Evolutionary conservation across 2,888 invertebrate species (phyloP).

Genomic region (Tromatobia lineatoria): DNA sequence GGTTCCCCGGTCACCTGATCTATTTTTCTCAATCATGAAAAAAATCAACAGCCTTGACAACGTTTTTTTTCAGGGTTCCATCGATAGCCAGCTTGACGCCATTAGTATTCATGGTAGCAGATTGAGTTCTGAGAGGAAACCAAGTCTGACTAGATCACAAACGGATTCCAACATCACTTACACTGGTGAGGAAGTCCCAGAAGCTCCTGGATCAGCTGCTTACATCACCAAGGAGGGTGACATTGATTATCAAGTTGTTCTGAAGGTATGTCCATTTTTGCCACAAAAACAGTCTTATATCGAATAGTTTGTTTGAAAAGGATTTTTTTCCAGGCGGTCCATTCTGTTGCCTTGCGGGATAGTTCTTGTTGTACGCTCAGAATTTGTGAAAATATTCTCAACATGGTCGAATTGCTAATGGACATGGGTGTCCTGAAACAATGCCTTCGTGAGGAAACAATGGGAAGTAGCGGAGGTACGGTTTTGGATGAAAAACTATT

Average conservation of each 20-base stretch:
- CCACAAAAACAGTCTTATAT: too few species aligned
- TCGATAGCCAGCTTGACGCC: constrained; percentile 94
- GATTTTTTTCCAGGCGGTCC: constrained; percentile 89
- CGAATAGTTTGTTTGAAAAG: constrained; percentile 13
- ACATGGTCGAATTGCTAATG: constrained; percentile 95
- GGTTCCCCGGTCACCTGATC: constrained; percentile 59
- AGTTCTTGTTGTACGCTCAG: constrained; percentile 93
- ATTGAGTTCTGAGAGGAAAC: constrained; percentile 89
- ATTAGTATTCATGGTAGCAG: constrained; percentile 86
- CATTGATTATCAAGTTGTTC: constrained; percentile 95
- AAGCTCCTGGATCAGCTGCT: constrained; percentile 94
- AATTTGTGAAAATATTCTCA: constrained; percentile 97
- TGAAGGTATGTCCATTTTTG: constrained; percentile 88
- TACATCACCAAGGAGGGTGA: constrained; percentile 98
- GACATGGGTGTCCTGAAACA: constrained; percentile 94
- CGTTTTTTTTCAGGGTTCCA: constrained; percentile 89
- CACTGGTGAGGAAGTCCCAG: constrained; percentile 93
- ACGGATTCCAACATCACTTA: constrained; percentile 97
- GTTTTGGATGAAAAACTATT: constrained; percentile 56
- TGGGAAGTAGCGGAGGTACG: constrained; percentile 85
- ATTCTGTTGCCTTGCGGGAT: constrained; percentile 94
- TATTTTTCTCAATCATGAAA: background rate
- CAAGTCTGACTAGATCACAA: constrained; percentile 93
- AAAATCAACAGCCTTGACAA: background rate
- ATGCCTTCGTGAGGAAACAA: constrained; percentile 86